phyloP scores from a whole-genome alignment of 2,797 vertebrate species.

The Spondyliosoma cantharus region DNA sequence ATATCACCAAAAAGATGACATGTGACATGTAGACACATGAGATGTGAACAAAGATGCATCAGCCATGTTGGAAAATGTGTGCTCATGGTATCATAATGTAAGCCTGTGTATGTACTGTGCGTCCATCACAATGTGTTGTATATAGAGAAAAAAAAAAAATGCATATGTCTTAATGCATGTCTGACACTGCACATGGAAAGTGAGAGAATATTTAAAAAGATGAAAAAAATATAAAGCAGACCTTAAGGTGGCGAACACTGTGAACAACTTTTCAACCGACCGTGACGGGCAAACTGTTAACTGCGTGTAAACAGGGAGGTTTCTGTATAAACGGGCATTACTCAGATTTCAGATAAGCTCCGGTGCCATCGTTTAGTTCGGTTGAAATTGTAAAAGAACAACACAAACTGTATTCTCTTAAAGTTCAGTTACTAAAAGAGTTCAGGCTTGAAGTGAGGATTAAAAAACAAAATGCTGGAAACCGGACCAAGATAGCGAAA shows the following conservation, averaged over 20 bases:
- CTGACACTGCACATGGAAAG: slow-evolving; percentile 72
- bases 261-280: slow-evolving; percentile 75
- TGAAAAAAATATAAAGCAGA: slow-evolving; percentile 69
- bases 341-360: slow-evolving; percentile 28
- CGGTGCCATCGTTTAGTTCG: slow-evolving; percentile 45
- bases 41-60: slow-evolving; percentile 72
- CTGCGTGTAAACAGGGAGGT: slow-evolving; percentile 31
- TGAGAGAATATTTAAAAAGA: slow-evolving; percentile 65
- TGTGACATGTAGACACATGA: slow-evolving; percentile 44
- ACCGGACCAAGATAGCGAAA: slow-evolving; percentile 61
- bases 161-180: slow-evolving; percentile 81
- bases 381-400: slow-evolving; percentile 4
- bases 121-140: slow-evolving; percentile 63
- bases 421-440: slow-evolving; percentile 31
- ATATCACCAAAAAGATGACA: slow-evolving; percentile 59
- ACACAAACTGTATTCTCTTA: slow-evolving; percentile 5
- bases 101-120: slow-evolving; percentile 63
- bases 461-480: slow-evolving; percentile 6
- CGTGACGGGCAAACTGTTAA: slow-evolving; percentile 35
- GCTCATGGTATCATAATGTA: slow-evolving; percentile 66
- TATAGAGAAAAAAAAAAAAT: slow-evolving; percentile 37
- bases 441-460: slow-evolving; percentile 2
- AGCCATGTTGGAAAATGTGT: slow-evolving; percentile 63
- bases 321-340: slow-evolving; percentile 57
- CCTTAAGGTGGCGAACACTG: slow-evolving; percentile 83